Evolutionary conservation across 2,888 invertebrate species (phyloP).

Genomic region (Spisula subtruncata): DNA sequence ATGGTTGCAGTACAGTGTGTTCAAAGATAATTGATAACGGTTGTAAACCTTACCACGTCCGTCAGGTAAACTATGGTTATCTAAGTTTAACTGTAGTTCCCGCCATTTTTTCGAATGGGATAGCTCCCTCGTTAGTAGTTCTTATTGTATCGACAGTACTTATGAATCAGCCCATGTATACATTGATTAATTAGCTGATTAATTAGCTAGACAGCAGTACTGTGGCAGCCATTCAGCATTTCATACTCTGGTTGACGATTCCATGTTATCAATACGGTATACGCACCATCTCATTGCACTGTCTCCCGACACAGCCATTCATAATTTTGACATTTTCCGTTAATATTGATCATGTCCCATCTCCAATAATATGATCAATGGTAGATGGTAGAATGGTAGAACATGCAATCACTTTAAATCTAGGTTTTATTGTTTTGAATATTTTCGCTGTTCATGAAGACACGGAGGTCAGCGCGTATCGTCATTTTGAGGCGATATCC

Average conservation of each 20-base stretch:
- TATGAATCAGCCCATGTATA: neutral
- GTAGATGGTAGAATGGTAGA: neutral
- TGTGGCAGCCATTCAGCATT: neutral
- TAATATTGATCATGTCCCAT: slow-evolving; percentile 5
- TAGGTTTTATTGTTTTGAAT: neutral
- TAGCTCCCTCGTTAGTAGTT: no score
- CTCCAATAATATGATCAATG: slow-evolving; percentile 10
- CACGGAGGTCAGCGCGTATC: no score
- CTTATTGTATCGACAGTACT: no score
- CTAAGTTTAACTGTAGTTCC: no score
- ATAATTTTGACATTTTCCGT: slow-evolving; percentile 26
- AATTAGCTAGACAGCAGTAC: neutral
- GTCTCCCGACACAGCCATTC: neutral
- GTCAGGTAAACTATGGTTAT: no score
- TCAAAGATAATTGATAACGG: no score
- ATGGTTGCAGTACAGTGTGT: no score
- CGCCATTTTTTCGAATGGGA: no score
- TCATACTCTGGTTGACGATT: neutral
- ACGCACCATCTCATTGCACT: neutral
- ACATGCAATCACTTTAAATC: neutral
- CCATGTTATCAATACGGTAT: neutral
- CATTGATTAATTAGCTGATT: slow-evolving; percentile 15
- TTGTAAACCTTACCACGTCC: no score
- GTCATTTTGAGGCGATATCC: no score
- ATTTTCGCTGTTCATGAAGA: no score